Evolutionary conservation across 2,888 invertebrate species (phyloP).

Genomic region (Crocallis elinguaria): DNA sequence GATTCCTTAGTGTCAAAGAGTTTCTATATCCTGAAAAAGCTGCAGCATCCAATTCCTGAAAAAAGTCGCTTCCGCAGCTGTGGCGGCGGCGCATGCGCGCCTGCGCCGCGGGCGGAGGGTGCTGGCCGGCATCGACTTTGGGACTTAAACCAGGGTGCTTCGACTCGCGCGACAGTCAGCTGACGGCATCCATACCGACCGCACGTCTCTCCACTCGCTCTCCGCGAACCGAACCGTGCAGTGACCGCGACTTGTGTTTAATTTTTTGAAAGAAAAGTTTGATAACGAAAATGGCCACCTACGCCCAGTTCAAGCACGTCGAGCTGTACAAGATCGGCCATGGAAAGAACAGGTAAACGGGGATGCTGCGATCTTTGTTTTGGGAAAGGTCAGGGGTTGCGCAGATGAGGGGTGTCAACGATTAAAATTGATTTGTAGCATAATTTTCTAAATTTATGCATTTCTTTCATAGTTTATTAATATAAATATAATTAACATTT

Average conservation of each 20-base stretch:
- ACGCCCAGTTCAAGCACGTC: constrained; percentile 96
- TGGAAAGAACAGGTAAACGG: constrained; percentile 93
- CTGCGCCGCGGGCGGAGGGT: constrained; percentile 77
- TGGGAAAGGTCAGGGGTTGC: constrained; percentile 42
- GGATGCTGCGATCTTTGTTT: constrained; percentile 38
- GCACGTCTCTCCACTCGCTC: constrained; percentile 51
- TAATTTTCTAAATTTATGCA: not conserved
- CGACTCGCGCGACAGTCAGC: constrained; percentile 82
- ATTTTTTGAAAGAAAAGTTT: constrained; percentile 46
- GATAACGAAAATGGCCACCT: constrained; percentile 90
- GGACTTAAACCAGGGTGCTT: constrained; percentile 78
- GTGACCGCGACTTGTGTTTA: constrained; percentile 57
- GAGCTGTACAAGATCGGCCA: constrained; percentile 97
- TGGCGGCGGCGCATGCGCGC: constrained; percentile 67
- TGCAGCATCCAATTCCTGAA: constrained; percentile 35
- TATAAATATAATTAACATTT: not conserved
- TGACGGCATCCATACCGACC: constrained; percentile 65
- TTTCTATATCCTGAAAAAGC: no score
- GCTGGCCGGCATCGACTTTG: constrained; percentile 72
- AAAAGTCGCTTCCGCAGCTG: constrained; percentile 40
- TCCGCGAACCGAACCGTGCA: constrained; percentile 52
- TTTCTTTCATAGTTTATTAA: not conserved
- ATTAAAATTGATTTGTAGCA: not conserved
- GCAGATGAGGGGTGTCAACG: constrained; percentile 58
- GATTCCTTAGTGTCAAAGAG: constrained; percentile 14